Base-by-base conservation (phyloP, 2,888 invertebrate species). In the Bursaphelenchus okinawaensis region DNA sequence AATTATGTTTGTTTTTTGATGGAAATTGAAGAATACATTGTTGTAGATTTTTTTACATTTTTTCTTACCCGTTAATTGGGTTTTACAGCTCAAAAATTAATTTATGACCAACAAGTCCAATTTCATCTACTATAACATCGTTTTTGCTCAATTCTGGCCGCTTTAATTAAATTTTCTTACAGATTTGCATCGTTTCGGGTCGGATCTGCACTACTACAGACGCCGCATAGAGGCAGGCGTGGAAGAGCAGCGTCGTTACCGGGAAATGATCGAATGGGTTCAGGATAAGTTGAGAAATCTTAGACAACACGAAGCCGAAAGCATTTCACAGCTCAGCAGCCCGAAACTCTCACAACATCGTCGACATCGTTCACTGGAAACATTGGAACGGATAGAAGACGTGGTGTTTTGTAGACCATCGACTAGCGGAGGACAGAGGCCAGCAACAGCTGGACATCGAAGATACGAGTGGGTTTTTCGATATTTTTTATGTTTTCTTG, bases 171-270 rank as follows among this genome's bases (percentile, higher is more conserved):
- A n/a, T n/a, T 40, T 12, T 4, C 40, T 55, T 66, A 67, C 26
- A 66, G 66, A 66, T 26, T 57, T 66, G 20, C 68, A 61, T 50
- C 62, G 55, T 57, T 56, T 68, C 26, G 67, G 67, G 2, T 69
- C 63, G n/a, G 68, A 68, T 26, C 57, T 68, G 52, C 40, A 31
- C 54, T 23, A 60, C 27, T 68, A 68, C 57, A 67, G 68, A 12
- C 68, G 68, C 23, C 59, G 68, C 23, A 68, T 68, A 22, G 68
- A 68, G 28, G 62, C 58, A 7, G 40, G 52, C 16, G 62, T 68
- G 12, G 58, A 58, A 29, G 68, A 69, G 23, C 66, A 63, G 54
- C 57, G 68, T n/a, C 56, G 62, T 22, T 31, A 58, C n/a, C 68
- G 68, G 7, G 68, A 68, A 52, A 57, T 68, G 12, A 22, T 68